Conservation (phyloP, 2,888 invertebrate genomes). For the Cartodere bifasciata region DNA sequence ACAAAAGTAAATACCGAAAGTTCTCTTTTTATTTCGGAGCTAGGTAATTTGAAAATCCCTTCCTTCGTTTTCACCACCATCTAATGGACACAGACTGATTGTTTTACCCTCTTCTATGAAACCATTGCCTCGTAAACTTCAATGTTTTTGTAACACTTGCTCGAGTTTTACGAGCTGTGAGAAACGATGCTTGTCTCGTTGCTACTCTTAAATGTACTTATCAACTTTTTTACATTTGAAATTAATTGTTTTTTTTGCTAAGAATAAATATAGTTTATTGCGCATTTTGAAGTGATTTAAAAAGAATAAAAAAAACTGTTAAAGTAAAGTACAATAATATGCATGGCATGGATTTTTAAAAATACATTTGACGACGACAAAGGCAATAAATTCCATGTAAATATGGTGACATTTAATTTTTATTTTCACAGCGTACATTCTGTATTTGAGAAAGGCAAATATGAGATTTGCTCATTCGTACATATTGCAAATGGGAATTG, state of each 20-base stretch:
- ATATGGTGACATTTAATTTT: slow-evolving; percentile 2
- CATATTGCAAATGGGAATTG: slow-evolving; percentile 13
- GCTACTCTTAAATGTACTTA: not conserved
- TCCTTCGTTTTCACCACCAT: slow-evolving; percentile 10
- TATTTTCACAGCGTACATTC: not conserved
- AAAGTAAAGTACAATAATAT: no score
- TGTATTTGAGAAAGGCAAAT: slow-evolving; percentile 10
- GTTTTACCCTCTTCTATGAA: slow-evolving; percentile 13
- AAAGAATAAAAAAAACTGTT: no score
- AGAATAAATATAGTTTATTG: not conserved
- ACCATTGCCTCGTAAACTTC: slow-evolving; percentile 10
- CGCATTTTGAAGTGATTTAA: no score
- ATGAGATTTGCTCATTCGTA: slow-evolving; percentile 15
- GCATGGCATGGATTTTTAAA: no score
- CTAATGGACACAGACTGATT: slow-evolving; percentile 15
- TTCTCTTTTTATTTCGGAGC: no score
- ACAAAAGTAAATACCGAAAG: no score
- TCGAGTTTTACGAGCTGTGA: slow-evolving; percentile 5
- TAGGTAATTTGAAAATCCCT: slow-evolving; percentile 9
- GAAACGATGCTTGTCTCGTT: slow-evolving; percentile 1
- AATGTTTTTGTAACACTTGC: slow-evolving; percentile 10
- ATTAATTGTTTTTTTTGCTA: not conserved
- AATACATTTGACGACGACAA: no score
- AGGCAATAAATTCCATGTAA: no score
- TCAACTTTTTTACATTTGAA: not conserved